Percentiles rank a stretch among this genome's conserved stretches.
Conservation (phyloP, 2,797 vertebrate species). For the Taenioides sp. region DNA sequence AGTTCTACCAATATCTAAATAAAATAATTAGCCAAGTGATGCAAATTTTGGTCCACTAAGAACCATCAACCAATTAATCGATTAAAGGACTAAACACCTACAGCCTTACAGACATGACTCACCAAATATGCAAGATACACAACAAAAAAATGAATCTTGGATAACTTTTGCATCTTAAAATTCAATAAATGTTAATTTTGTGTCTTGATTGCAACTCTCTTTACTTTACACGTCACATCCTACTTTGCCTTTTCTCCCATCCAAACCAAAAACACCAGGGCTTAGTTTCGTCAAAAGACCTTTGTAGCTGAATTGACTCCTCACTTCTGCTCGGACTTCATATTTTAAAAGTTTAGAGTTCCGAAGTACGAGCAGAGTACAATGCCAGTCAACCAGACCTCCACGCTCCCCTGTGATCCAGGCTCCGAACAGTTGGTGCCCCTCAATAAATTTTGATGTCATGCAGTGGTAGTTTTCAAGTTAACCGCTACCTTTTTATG, state of each 20-base stretch:
- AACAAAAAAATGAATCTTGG: background rate
- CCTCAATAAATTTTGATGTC: conserved; percentile 79
- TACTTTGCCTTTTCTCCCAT: background rate
- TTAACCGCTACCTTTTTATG: too few species aligned
- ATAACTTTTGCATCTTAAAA: background rate
- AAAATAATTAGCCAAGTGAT: too few species aligned
- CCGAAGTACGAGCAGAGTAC: conserved; percentile 23
- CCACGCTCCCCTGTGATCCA: conserved; percentile 50
- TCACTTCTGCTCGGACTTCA: conserved; percentile 46
- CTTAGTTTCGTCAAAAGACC: conserved; percentile 31
- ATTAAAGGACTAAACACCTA: too few species aligned
- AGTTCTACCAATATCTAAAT: too few species aligned
- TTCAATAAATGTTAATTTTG: conserved; percentile 1
- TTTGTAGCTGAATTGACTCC: conserved; percentile 39
- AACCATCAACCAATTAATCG: too few species aligned
- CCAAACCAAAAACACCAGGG: conserved; percentile 19
- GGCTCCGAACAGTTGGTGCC: conserved; percentile 67
- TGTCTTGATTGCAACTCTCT: conserved; percentile 28
- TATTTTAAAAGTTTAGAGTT: conserved; percentile 40
- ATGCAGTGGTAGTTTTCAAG: too few species aligned
- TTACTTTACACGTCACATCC: conserved; percentile 6
- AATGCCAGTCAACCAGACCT: conserved; percentile 47
- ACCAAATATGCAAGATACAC: background rate
- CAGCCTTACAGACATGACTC: background rate
- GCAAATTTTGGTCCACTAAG: too few species aligned